Evolutionary conservation across 2,888 invertebrate species (phyloP).

Genomic region (Standfussiana lucernea): DNA sequence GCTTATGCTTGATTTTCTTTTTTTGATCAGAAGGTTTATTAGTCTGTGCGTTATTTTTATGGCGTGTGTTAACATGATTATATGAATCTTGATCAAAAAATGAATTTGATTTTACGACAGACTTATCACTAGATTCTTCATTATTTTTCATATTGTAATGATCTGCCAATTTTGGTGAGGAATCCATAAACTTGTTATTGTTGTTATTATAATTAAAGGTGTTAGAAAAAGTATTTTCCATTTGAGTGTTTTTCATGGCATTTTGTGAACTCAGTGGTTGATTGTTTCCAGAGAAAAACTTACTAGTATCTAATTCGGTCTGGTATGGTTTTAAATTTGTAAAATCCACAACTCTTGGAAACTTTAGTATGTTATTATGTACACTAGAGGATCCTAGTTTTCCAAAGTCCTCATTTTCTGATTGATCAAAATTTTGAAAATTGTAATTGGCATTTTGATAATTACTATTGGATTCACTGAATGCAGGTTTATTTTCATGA

Average conservation of each 20-base stretch:
- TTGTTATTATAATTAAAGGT: slow-evolving; percentile 67
- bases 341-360: slow-evolving; percentile 85
- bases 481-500: slow-evolving; percentile 73
- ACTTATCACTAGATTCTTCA: slow-evolving; percentile 70
- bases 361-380: slow-evolving; percentile 75
- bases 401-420: slow-evolving; percentile 72
- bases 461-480: slow-evolving; percentile 72
- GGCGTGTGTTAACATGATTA: slow-evolving; percentile 68
- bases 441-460: slow-evolving; percentile 73
- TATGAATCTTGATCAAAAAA: slow-evolving; percentile 68
- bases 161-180: slow-evolving; percentile 66
- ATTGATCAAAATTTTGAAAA: slow-evolving; percentile 71
- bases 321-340: slow-evolving; percentile 81
- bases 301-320: slow-evolving; percentile 77
- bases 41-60: slow-evolving; percentile 69
- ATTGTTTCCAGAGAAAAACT: slow-evolving; percentile 71
- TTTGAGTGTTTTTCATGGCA: slow-evolving; percentile 67
- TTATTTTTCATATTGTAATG: slow-evolving; percentile 70
- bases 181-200: slow-evolving; percentile 69
- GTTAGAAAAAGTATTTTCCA: slow-evolving; percentile 70
- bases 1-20: slow-evolving; percentile 80
- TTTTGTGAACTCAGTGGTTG: slow-evolving; percentile 71
- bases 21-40: slow-evolving; percentile 74
- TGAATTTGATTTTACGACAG: slow-evolving; percentile 66
- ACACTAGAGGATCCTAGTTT: slow-evolving; percentile 70